Base-by-base conservation (phyloP, 1,140 invertebrate genomes). In the Lerema accius region DNA sequence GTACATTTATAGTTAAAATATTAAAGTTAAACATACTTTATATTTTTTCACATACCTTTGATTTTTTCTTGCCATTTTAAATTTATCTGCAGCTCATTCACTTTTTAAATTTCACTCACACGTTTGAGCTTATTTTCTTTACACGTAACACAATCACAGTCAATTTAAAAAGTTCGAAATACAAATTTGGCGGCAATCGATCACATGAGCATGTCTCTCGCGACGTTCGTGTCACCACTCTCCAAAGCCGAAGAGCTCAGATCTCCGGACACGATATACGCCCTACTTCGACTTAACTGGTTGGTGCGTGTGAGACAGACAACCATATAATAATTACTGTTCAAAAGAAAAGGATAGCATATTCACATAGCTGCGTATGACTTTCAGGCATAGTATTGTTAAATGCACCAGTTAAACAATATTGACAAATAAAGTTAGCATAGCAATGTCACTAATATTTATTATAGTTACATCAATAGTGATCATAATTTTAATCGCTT, bases 151-250 rank as follows among this genome's bases (percentile, higher is more conserved):
- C 67, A 67, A 69, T 76, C 68, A 73, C 76, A 69, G 67, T 69
- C 66, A 74, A 76, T 71, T 62, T 71, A 75, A 76, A 77, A 80
- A 69, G 69, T 83, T 84, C 66, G 69, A 81, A 81, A 82, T 75
- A 71, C 67, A 82, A 80, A 75, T 80, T 84, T 84, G 83, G 84
- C 84, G 84, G 80, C 76, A 90, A 88, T 69, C 64, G 72, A 75
- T 86, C 80, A 90, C 80, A 84, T 82, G 80, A 88, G 80, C 84
- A 86, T 84, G 78, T 78, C 83, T 82, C 78, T 76, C 81, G 81
- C 73, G 74, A 76, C 78, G 81, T 81, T 82, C 85, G 85, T 86
- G 73, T 86, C 78, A 76, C 80, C 80, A 82, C 86, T 89, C 82
- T 80, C 79, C 76, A 78, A 48, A 17, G 15, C 56, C 43, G 56